Conservation (phyloP, 2,888 invertebrate species). For the Sphaeridia pumilis region DNA sequence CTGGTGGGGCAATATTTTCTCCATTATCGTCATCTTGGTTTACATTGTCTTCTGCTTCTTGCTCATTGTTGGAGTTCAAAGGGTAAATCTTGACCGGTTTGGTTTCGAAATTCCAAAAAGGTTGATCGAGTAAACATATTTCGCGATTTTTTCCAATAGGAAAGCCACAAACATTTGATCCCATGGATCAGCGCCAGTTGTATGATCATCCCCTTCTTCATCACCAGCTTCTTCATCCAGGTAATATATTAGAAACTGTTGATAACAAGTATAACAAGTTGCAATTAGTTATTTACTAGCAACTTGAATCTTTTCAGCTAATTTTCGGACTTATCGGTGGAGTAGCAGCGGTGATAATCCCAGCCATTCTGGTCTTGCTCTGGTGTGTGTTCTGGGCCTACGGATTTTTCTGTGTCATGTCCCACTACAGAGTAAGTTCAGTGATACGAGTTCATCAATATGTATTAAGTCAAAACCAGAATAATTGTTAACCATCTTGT, state of each 20-base stretch:
- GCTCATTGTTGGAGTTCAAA: slow-evolving; percentile 28
- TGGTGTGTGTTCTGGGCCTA: slow-evolving; percentile 33
- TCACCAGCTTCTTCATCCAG: slow-evolving; percentile 32
- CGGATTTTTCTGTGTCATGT: slow-evolving; percentile 33
- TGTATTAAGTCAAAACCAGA: background rate
- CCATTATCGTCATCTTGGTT: slow-evolving; percentile 26
- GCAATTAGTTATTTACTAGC: background rate
- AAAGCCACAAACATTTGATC: slow-evolving; percentile 34
- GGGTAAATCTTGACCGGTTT: slow-evolving; percentile 17
- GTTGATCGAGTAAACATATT: background rate
- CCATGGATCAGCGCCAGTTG: slow-evolving; percentile 33
- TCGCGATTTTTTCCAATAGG: slow-evolving; percentile 14
- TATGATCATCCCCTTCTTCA: slow-evolving; percentile 31
- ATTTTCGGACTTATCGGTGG: slow-evolving; percentile 30
- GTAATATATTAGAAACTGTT: slow-evolving; percentile 10
- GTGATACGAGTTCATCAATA: background rate
- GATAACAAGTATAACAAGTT: background rate
- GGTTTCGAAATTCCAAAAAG: background rate
- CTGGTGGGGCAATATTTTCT: slow-evolving; percentile 36
- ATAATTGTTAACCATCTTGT: background rate
- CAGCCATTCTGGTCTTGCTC: slow-evolving; percentile 27
- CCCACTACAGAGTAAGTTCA: slow-evolving; percentile 29
- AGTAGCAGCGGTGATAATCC: slow-evolving; percentile 23
- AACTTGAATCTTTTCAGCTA: slow-evolving; percentile 14
- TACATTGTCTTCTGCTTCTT: slow-evolving; percentile 29